Base-by-base conservation (phyloP, 2,888 invertebrate species). In the Caenorhabditis auriculariae region DNA sequence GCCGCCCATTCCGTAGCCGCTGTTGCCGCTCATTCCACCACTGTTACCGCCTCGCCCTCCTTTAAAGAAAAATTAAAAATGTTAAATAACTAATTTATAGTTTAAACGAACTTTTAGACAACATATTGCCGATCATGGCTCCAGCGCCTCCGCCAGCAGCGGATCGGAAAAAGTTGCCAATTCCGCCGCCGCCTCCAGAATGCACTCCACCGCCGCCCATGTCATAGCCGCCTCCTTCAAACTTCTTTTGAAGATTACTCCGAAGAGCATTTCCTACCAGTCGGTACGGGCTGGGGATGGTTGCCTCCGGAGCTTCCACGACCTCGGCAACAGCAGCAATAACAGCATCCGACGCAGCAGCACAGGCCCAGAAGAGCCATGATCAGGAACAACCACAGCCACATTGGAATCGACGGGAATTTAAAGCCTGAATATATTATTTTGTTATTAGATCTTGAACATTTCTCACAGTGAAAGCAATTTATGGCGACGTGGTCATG, bases 321-420 rank as follows among this genome's bases (percentile, higher is more conserved):
- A 55, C 69, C 66, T 12, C 72, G 69, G 42, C 75, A 78, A 48
- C 75, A 78, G 42, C 77, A 78, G 50, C 72, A 78, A 44, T 78
- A 78, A 38, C 70, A 41, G 45, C 74, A 72, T 49, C 73, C 74
- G 44, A 77, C 77, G 51, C 78, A 78, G 46, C 70, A 75, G 7
- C 76, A 62, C 15, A 68, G 54, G n/a, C 77, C 76, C 44, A 78
- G 66, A 42, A 78, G 52, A 28, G 75, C 53, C 9, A 68, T 66
- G 32, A 76, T 46, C 35, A 77, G 47, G 5, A 65, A 60, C 21
- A 76, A 26, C 70, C 70, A 68, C 42, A 77, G 52, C 74, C 67
- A 67, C 26, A 24, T 39, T 9, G 68, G 64, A 32, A 68, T 68
- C 12, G 67, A 64, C 2, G 67, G 67, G 51, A 64, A 55, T 46